phyloP scores from a whole-genome alignment of 1,140 invertebrate genomes.

The Cherax destructor region DNA sequence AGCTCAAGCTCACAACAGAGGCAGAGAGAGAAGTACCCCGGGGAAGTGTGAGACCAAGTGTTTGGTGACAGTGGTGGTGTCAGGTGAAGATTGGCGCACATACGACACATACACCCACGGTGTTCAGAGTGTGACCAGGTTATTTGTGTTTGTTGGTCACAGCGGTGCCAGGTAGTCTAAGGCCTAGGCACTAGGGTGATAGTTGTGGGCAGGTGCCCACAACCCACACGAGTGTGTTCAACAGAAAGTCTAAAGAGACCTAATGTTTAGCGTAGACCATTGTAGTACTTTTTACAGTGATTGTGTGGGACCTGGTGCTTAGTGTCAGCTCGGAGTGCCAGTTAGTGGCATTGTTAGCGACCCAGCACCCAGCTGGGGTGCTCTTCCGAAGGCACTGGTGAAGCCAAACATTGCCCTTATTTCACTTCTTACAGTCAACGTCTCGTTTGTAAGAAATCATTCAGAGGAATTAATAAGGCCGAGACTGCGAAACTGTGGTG shows the following conservation, averaged over 20 bases:
- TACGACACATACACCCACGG: background rate
- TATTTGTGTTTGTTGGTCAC: background rate
- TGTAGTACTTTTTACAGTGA: constrained; percentile 40
- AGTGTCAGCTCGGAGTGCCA: constrained; percentile 7
- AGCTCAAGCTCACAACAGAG: background rate
- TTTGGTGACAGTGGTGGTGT: background rate
- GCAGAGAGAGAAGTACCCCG: background rate
- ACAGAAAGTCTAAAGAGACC: constrained; percentile 4
- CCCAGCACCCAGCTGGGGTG: background rate
- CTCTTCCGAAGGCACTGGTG: background rate
- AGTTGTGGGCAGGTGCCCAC: background rate
- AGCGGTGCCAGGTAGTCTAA: background rate
- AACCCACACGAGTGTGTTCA: background rate
- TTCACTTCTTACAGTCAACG: background rate
- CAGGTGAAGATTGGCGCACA: background rate
- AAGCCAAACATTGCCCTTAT: background rate
- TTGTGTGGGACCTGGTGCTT: constrained; percentile 46
- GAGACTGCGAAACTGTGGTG: background rate
- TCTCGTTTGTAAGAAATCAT: background rate
- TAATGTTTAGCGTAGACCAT: constrained; percentile 37
- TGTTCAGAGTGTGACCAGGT: background rate
- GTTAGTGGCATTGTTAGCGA: background rate
- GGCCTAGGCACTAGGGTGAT: background rate
- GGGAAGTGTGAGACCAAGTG: background rate
- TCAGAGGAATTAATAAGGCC: background rate